Evolutionary conservation across 92 coral and sea anemone genomes (phyloP), one percentile per base, ranked within the genome.

Genomic region (Metridium senile): DNA sequence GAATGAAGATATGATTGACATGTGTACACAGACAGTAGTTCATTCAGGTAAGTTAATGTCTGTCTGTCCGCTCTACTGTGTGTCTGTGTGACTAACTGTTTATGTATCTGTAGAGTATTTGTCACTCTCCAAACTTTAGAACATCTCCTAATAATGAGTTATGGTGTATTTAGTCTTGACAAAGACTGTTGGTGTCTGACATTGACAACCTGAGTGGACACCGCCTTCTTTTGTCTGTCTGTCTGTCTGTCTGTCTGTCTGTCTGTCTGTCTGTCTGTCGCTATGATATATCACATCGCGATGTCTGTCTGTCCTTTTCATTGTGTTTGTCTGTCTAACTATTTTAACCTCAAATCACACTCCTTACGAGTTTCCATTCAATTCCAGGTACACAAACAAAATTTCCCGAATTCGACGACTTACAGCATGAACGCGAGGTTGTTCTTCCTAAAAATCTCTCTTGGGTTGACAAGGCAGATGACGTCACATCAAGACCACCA

Each of bases 11-110:
- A 91, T 84, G 97, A 74, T 85, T 28, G 97, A 91, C 78, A 91
- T 83, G 89, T 91, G 85, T 30, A 91, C 97, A 34, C 97, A 91
- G 86, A 91, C 97, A 49, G 93, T 91, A 26, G 91, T 91, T n/a
- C 93, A 91, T 66, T 89, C 97, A 59, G 97, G 93, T 91, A 54
- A 3, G 53, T 46, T 19, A 16, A 28, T 71, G 47, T 18, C 10
- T 19, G 23, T 30, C 23, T 46, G 56, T 68, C 3, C 2, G 4
- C 22, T 9, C 16, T 3, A 1, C 17, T n/a, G 9, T 59, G 11
- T 6, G 29, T 8, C 64, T 54, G 13, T 20, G 9, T 54, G 61
- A 3, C n/a, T 54, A 3, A 3, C 17, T 59, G 32, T 59, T 28
- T 1, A 3, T 22, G 8, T 17, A 3, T 9, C 52, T 45, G 8